Evolutionary conservation across 1,140 invertebrate genomes (phyloP).

Genomic region (Chlorops oryzae): DNA sequence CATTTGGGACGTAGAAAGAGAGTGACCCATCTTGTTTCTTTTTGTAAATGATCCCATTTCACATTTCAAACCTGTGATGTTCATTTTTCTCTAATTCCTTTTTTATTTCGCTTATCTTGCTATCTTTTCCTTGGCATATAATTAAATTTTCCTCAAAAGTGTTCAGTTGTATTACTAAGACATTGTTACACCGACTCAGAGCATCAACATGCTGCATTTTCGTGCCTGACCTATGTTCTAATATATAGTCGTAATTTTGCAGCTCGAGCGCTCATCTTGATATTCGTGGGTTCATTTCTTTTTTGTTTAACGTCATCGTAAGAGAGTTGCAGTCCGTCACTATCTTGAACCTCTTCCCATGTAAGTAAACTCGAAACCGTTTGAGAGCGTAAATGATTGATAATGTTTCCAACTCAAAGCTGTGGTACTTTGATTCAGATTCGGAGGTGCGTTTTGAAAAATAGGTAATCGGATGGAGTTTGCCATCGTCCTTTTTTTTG

Average conservation of each 20-base stretch:
- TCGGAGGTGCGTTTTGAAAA: slow-evolving; percentile 34
- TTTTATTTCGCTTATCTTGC: neutral
- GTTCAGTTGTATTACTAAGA: neutral
- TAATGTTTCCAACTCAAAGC: slow-evolving; percentile 48
- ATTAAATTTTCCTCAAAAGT: neutral
- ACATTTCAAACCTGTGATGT: neutral
- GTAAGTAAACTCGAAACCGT: slow-evolving; percentile 33
- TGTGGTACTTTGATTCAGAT: slow-evolving; percentile 44
- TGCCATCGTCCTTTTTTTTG: slow-evolving; percentile 18
- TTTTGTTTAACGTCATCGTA: slow-evolving; percentile 24
- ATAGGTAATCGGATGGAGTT: slow-evolving; percentile 8
- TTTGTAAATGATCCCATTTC: neutral
- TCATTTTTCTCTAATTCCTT: neutral
- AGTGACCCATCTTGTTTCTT: neutral
- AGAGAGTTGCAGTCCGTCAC: slow-evolving; percentile 28
- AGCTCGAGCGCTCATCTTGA: slow-evolving; percentile 14
- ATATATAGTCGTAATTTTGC: slow-evolving; percentile 2
- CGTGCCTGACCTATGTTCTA: neutral
- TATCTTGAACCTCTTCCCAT: slow-evolving; percentile 41
- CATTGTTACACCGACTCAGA: neutral
- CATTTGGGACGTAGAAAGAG: slow-evolving; percentile 22
- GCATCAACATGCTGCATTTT: neutral
- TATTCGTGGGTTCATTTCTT: slow-evolving; percentile 24
- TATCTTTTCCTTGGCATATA: neutral
- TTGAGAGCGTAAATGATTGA: slow-evolving; percentile 45